These are phyloP conservation scores for Aporrectodea caliginosa DNA, from an alignment of 1,140 invertebrate species.

Conservation along the genomic window DNA sequence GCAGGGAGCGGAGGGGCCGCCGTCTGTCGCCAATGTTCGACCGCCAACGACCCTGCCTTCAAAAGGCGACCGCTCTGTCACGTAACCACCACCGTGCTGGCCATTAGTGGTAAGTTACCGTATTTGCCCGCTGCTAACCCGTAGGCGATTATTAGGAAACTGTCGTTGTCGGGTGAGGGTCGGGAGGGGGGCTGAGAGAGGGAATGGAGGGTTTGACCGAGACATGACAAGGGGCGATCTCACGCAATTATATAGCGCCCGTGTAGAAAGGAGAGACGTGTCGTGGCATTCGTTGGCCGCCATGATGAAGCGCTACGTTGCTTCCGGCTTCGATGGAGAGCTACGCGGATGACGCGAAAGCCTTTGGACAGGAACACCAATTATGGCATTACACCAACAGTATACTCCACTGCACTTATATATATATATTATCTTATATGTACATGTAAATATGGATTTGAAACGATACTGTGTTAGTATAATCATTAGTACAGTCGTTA, in stretches of 20 bases:
- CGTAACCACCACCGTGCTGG: neutral
- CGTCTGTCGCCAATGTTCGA: neutral
- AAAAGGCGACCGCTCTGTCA: neutral
- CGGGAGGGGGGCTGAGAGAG: neutral
- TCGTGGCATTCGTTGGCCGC: neutral
- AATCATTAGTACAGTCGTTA: neutral
- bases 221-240: neutral
- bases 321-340: neutral
- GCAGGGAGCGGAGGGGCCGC: neutral
- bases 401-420: too few relatives aligned
- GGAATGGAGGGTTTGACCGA: neutral
- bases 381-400: too few relatives aligned
- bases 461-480: too few relatives aligned
- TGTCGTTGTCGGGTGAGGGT: neutral
- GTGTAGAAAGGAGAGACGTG: neutral
- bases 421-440: too few relatives aligned
- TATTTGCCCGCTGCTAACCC: neutral
- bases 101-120: neutral
- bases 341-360: neutral
- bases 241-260: neutral
- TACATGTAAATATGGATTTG: too few relatives aligned
- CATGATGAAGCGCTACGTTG: neutral
- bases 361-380: neutral
- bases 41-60: neutral
- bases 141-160: neutral